Evolutionary conservation across 2,113 vertebrate genomes (phyloP), one percentile per base, ranked within the genome.

Genomic region (Larimichthys polyactis): DNA sequence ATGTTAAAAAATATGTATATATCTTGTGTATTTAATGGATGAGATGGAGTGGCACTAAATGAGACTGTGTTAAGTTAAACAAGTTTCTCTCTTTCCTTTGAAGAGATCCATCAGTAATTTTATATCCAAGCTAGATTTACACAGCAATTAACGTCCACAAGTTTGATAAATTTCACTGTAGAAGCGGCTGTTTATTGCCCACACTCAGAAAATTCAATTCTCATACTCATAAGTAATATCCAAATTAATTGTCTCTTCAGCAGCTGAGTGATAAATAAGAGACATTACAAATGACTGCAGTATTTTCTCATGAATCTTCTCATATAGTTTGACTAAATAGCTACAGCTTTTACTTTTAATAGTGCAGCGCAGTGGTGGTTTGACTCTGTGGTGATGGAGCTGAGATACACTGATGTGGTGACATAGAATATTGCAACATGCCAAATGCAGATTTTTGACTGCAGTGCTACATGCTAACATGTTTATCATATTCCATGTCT

Each of bases 61-160:
- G 63, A 68, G 54, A 43, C 59, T 71, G 72, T 43, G 67, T 66
- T 66, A 16, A n/a, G 49, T 48, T 52, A 43, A 69, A 62, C 54
- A 69, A 72, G 74, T 68, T 59, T 65, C 44, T 58, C 36, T 55
- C 62, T 27, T 73, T 73, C 54, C n/a, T 69, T 65, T 75, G 29
- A 58, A 11, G 43, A 62, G 46, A 80, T 63, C 70, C 70, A 49
- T 84, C 54, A 79, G 46, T 70, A 1, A 70, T 70, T 65, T 84
- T 51, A 79, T 29, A 11, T 51, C 49, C 64, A 9, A 29, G 40
- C 64, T 27, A 67, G 72, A 85, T 77, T 77, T 67, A 77, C 55
- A 11, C 52, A 15, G 46, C 78, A n/a, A 27, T 85, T 71, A 80
- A 44, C 11, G 27, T 71, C 75, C 8, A 27, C 20, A 2, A 11